Percentiles rank a stretch among this genome's conserved stretches.
Evolutionary conservation across 2,113 vertebrate genomes (phyloP).

Genomic region (Entomyzon cyanotis): DNA sequence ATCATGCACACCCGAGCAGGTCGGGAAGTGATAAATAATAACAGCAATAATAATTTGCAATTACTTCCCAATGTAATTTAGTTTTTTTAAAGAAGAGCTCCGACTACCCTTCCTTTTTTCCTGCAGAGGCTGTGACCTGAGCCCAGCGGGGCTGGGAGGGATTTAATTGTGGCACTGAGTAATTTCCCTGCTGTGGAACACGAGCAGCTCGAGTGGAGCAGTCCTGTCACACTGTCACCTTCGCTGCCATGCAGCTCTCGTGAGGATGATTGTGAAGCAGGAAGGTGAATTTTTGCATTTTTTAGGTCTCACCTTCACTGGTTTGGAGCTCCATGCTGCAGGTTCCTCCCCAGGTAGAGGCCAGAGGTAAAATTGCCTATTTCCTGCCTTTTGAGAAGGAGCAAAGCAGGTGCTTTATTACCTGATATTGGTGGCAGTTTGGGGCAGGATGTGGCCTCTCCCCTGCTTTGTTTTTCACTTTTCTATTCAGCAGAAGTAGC

Average conservation of each 20-base stretch:
- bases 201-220: neutral
- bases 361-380: neutral
- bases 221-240: neutral
- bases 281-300: neutral
- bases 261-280: neutral
- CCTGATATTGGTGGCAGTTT: neutral
- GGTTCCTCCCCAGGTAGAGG: neutral
- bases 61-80: neutral
- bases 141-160: neutral
- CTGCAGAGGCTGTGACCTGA: neutral
- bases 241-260: neutral
- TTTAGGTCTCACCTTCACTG: neutral
- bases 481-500: neutral
- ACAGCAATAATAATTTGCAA: neutral
- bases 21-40: neutral
- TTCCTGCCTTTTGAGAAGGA: neutral
- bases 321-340: neutral
- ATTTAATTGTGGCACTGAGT: conserved; percentile 38
- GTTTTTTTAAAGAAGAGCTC: neutral
- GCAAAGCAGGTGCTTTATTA: neutral
- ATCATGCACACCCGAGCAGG: neutral
- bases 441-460: neutral
- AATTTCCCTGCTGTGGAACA: neutral
- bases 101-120: neutral
- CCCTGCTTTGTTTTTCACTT: neutral